phyloP scores from a whole-genome alignment of 2,888 invertebrate species.

The Lampropteryx suffumata region DNA sequence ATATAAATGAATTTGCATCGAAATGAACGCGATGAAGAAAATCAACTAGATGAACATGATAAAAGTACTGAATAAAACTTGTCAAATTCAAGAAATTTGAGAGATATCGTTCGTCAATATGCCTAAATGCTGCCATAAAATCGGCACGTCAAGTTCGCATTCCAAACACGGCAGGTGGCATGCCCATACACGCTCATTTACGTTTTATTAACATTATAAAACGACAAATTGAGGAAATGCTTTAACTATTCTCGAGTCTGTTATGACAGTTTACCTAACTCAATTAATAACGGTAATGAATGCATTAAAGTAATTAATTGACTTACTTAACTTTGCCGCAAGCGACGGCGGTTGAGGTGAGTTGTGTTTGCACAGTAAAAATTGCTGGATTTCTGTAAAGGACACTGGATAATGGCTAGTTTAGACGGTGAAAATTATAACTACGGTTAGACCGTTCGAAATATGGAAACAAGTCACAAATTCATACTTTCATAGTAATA shows the following conservation, averaged over 20 bases:
- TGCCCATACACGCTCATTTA: background rate
- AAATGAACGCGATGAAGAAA: no score
- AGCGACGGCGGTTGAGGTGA: constrained; percentile 42
- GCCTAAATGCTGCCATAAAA: no score
- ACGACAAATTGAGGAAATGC: background rate
- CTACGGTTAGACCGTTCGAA: no score
- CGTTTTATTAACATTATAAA: background rate
- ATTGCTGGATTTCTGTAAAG: constrained; percentile 11
- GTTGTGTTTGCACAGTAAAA: constrained; percentile 22
- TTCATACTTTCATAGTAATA: no score
- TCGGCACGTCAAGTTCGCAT: no score
- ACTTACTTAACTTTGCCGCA: constrained; percentile 65
- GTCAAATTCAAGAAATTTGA: no score
- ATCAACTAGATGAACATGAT: no score
- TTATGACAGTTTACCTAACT: constrained; percentile 58
- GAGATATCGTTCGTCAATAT: no score
- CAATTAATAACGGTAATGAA: constrained; percentile 73
- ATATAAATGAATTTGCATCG: no score
- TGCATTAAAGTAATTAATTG: constrained; percentile 71
- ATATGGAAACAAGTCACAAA: no score
- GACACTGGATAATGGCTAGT: background rate
- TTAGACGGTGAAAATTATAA: no score
- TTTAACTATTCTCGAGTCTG: constrained; percentile 47
- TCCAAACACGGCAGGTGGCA: background rate
- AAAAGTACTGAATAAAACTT: no score